Conservation (phyloP, 2,888 invertebrate species). For the Agrilus cyanescens region DNA sequence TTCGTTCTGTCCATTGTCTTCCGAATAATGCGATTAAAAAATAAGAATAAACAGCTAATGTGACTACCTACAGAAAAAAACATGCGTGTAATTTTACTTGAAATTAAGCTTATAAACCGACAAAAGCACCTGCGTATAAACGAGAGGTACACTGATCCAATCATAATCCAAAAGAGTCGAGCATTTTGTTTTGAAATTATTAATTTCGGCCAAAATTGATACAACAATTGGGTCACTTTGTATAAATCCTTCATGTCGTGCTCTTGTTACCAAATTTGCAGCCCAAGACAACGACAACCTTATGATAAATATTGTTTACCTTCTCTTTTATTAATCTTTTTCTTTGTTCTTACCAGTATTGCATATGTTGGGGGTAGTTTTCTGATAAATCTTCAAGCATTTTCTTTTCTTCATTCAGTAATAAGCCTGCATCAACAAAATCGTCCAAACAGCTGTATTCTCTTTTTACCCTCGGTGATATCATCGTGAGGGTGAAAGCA, state of each 20-base stretch:
- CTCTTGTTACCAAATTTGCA: conserved; percentile 72
- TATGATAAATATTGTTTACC: conserved; percentile 4
- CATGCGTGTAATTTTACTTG: neutral
- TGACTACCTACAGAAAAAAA: conserved; percentile 48
- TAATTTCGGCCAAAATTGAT: conserved; percentile 73
- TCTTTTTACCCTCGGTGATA: conserved; percentile 77
- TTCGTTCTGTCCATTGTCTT: conserved; percentile 62
- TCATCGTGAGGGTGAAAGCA: conserved; percentile 71
- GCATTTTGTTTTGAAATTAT: conserved; percentile 66
- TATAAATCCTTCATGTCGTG: conserved; percentile 74
- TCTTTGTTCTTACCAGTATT: conserved; percentile 62
- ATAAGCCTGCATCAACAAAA: conserved; percentile 68
- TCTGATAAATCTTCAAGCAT: conserved; percentile 67
- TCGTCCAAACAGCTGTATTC: conserved; percentile 75
- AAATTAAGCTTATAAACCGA: neutral
- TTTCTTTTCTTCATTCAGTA: conserved; percentile 64
- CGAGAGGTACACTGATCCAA: conserved; percentile 65
- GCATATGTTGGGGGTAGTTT: conserved; percentile 73
- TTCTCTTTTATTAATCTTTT: neutral
- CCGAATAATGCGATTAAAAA: conserved; percentile 81
- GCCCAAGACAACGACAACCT: conserved; percentile 82
- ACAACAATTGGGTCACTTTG: conserved; percentile 81
- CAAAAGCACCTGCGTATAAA: conserved; percentile 59
- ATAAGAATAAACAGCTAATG: conserved; percentile 82
- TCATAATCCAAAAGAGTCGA: conserved; percentile 64